Base-by-base conservation (phyloP, 2,113 vertebrate genomes). In the Siniperca chuatsi region DNA sequence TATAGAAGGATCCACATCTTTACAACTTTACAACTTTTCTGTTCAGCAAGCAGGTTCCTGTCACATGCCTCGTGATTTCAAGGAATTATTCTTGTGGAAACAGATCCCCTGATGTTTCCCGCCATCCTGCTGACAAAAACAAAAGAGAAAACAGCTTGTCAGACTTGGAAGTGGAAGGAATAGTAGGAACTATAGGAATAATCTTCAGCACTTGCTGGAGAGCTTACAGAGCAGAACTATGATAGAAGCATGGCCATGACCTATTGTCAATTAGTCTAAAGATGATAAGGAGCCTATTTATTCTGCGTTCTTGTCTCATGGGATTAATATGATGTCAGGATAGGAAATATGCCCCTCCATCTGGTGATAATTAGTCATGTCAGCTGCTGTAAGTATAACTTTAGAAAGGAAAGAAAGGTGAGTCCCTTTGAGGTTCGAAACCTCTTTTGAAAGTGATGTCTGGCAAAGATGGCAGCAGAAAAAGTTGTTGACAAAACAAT, bases 211-310 rank as follows among this genome's bases (percentile, higher is more conserved):
- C 66, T 78, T 33, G 57, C 25, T 15, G 50, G 66, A 82, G 60
- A 20, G 20, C 50, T 57, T 12, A 21, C 68, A 6, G 66, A 70
- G 60, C 89, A 68, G 73, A 61, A 18, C 67, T 35, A 4, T 62
- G 82, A 78, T 82, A 65, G 77, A 83, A 35, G 79, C 64, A 21
- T 46, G 78, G 73, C 70, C 11, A 10, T 73, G 84, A 88, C 77
- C 88, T 75, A 78, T 72, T 78, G 90, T 91, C 89, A 68, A 88
- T 92, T 87, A 85, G 89, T 89, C 90, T 90, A 77, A 82, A 76
- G 44, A 87, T 90, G 92, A 92, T 83, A 29, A 75, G 87, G 75
- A 29, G 83, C 50, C 79, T 8, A 37, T 73, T 50, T 82, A 84
- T 65, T 83, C 79, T 61, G 77, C 42, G 13, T 16, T 76, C 88